Base-by-base conservation (phyloP, 2,113 vertebrate genomes). In the Hypanus sabinus region DNA sequence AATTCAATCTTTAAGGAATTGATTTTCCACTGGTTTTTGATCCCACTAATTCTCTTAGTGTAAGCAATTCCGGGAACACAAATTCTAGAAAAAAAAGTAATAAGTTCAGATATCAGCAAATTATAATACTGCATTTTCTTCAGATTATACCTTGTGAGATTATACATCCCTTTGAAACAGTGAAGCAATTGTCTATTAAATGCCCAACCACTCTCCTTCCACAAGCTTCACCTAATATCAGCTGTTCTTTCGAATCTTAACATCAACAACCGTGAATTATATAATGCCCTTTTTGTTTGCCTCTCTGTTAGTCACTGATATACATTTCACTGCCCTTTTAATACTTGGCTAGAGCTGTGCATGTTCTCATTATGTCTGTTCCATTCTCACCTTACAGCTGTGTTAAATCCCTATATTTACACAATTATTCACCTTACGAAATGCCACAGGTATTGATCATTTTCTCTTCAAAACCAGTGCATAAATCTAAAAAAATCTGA, bases 161-260 rank as follows among this genome's bases (percentile, higher is more conserved):
- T 88, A 27, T 88, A 88, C 30, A n/a, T n/a, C 57, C 57, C 85
- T 88, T 88, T 88, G 57, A 88, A 62, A 88, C 57, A 88, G 57
- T 88, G 30, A 30, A n/a, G 30, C 30, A 62, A 85, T 85, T 85
- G 46, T 30, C 81, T 85, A 22, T n/a, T 85, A 55, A 85, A 88
- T n/a, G 57, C 85, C 85, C 62, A 18, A 33, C 85, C 12, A n/a
- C 85, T 88, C 30, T 62, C 57, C 62, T 30, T 88, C 14, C 27
- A 88, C 85, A 57, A 88, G 5, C 33, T 79, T 79, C 33, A 79
- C n/a, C 76, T 79, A 79, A 33, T 16, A 33, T 79, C 76, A 5
- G 33, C 81, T 85, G 24, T 60, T 27, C 81, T 85, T 85, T 85
- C 81, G 60, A 24, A 60, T 30, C 81, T 85, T 85, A 85, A 85